Percentiles rank a stretch among this genome's conserved stretches.
These are phyloP conservation scores for Drosophila triauraria DNA, from an alignment of 1,140 invertebrate species.

Conservation along the genomic window DNA sequence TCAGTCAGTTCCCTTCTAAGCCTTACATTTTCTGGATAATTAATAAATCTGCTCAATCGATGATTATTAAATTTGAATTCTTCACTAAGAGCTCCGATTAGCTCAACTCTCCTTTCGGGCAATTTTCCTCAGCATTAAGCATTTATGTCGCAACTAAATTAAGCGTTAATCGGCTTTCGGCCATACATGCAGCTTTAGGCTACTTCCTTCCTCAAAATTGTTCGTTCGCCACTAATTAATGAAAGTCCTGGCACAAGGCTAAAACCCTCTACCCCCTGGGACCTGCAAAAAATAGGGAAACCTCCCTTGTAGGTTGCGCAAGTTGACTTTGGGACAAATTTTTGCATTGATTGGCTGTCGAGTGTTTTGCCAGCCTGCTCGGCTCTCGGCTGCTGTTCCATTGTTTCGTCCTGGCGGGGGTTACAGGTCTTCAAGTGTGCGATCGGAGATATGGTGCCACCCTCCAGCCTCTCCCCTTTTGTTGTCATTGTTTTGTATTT, in stretches of 20 bases:
- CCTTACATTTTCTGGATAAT: background rate
- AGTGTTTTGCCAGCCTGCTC: conserved; percentile 37
- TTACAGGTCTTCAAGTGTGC: conserved; percentile 21
- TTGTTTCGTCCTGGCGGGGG: conserved; percentile 43
- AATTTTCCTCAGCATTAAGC: background rate
- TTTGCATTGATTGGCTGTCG: conserved; percentile 71
- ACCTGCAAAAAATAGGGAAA: background rate
- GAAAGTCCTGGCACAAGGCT: conserved; percentile 27
- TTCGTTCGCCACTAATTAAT: conserved; percentile 22
- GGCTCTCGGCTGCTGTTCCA: conserved; percentile 7
- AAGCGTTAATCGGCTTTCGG: conserved; percentile 29
- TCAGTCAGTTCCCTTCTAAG: no score
- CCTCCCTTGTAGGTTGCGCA: conserved; percentile 12
- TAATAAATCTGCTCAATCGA: background rate
- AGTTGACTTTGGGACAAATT: conserved; percentile 37
- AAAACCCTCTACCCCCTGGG: background rate
- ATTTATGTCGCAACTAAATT: conserved; percentile 23
- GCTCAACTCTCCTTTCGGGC: background rate
- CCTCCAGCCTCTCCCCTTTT: conserved; percentile 13
- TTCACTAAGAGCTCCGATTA: background rate
- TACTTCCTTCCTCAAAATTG: background rate
- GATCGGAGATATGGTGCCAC: conserved; percentile 25
- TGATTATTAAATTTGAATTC: background rate
- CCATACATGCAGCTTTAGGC: background rate
- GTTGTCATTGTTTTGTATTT: conserved; percentile 43